Base-by-base conservation (phyloP, 1,140 invertebrate species). In the Drosophila nasuta region DNA sequence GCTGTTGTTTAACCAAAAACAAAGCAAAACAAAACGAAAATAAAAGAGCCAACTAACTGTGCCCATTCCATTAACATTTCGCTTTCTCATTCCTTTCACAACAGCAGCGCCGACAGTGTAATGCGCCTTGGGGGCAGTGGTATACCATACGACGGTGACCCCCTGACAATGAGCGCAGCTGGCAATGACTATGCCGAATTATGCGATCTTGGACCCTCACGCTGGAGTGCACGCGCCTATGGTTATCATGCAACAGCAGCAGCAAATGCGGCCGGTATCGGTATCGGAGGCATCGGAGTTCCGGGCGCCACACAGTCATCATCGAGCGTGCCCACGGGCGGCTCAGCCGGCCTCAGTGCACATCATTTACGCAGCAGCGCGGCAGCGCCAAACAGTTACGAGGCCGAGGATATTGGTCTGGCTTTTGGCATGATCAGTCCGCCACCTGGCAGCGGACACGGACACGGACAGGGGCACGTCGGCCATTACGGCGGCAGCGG, bases 171-270 rank as follows among this genome's bases (percentile, higher is more conserved):
- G 91, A 92, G 91, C 91, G 88, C 91, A 90, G 91, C 91, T 90
- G 92, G 92, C 76, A 92, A 93, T 76, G 92, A 93, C 67, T 93
- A 93, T 92, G 92, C 92, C 75, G 92, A 93, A 92, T 82, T 93
- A 82, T 92, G 92, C 82, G 92, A 93, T 86, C 86, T 93, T 88
- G 92, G 92, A 87, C 92, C 90, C 77, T 89, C 91, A 81, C 88
- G 91, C 77, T 92, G 91, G 91, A 92, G 86, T 82, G 81, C 91
- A 75, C 85, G 91, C 58, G 77, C 86, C 68, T 92, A 92, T 74
- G 83, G 83, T 81, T 91, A 91, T 56, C 91, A 79, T 80, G 89
- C 79, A 70, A 69, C 69, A 56, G 79, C 63, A 67, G 80, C 74
- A 62, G 75, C 80, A 54, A 59, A 67, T 57, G 73, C 73, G 17